Conservation (phyloP, 2,888 invertebrate genomes). For the Machimus atricapillus region DNA sequence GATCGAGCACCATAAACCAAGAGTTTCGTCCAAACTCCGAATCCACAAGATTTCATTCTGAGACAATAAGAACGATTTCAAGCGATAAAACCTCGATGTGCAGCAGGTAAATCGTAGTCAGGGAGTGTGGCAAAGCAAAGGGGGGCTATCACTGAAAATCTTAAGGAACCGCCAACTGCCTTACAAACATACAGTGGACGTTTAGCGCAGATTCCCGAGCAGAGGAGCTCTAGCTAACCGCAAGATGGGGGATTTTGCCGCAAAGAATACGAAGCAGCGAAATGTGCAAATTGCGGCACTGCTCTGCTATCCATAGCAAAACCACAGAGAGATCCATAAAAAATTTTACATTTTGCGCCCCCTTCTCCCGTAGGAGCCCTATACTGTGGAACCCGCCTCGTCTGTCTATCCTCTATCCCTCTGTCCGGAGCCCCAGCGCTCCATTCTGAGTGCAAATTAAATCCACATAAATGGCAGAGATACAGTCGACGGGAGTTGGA, state of each 20-base stretch:
- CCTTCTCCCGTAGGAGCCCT: background rate
- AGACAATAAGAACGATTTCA: background rate
- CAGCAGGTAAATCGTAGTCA: background rate
- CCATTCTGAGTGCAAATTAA: slow-evolving; percentile 30
- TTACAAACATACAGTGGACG: background rate
- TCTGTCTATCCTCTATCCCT: background rate
- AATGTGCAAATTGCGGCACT: slow-evolving; percentile 16
- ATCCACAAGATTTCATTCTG: background rate
- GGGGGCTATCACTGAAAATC: background rate
- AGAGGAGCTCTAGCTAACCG: background rate
- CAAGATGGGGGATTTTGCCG: background rate
- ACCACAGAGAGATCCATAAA: slow-evolving; percentile 7
- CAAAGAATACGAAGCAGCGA: background rate
- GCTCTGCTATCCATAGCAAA: background rate
- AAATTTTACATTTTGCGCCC: slow-evolving; percentile 12
- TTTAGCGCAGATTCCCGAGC: background rate
- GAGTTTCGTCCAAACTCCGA: background rate
- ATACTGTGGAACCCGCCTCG: background rate
- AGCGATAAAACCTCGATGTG: background rate
- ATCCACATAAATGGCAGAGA: slow-evolving; percentile 30
- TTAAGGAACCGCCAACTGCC: slow-evolving; percentile 28
- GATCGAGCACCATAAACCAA: background rate
- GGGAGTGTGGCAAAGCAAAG: background rate
- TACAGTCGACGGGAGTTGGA: slow-evolving; percentile 4
- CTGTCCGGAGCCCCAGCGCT: background rate